Percentiles rank a stretch among this genome's conserved stretches.
These are phyloP conservation scores for Masnerella sp. DNA, from an alignment of 2,888 invertebrate species.

Conservation along the genomic window DNA sequence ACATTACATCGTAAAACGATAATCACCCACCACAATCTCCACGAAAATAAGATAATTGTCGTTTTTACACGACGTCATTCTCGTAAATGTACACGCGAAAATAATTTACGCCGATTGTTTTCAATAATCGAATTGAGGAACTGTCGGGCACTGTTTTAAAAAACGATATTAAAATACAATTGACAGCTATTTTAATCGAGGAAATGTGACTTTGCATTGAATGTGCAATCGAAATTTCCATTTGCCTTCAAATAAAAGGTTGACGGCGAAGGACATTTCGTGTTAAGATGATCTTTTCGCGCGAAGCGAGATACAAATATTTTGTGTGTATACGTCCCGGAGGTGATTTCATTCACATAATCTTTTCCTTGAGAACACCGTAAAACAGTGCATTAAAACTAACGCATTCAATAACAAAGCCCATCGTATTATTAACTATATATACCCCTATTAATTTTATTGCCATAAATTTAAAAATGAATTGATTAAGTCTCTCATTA, in stretches of 20 bases:
- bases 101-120: too few relatives aligned
- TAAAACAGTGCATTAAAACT: not conserved
- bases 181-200: slow-evolving; percentile 20
- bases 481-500: too few relatives aligned
- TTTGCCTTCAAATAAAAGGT: slow-evolving; percentile 32
- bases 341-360: not conserved
- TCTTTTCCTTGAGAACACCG: not conserved
- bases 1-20: too few relatives aligned
- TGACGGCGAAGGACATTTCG: slow-evolving; percentile 31
- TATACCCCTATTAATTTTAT: slow-evolving; percentile 2
- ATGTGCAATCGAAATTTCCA: slow-evolving; percentile 18
- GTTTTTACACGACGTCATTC: too few relatives aligned
- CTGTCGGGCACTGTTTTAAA: not conserved
- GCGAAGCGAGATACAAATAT: not conserved
- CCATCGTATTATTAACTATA: too few relatives aligned
- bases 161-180: slow-evolving; percentile 26
- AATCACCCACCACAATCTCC: too few relatives aligned
- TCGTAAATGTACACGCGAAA: too few relatives aligned
- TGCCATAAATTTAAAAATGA: too few relatives aligned
- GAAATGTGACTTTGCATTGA: slow-evolving; percentile 9
- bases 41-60: too few relatives aligned
- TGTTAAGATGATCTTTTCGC: slow-evolving; percentile 19
- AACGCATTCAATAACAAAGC: too few relatives aligned
- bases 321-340: not conserved
- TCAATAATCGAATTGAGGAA: not conserved